Evolutionary conservation across 2,797 vertebrate genomes (phyloP), one percentile per base, ranked within the genome.

Genomic region (Pyrrhura leucotis): DNA sequence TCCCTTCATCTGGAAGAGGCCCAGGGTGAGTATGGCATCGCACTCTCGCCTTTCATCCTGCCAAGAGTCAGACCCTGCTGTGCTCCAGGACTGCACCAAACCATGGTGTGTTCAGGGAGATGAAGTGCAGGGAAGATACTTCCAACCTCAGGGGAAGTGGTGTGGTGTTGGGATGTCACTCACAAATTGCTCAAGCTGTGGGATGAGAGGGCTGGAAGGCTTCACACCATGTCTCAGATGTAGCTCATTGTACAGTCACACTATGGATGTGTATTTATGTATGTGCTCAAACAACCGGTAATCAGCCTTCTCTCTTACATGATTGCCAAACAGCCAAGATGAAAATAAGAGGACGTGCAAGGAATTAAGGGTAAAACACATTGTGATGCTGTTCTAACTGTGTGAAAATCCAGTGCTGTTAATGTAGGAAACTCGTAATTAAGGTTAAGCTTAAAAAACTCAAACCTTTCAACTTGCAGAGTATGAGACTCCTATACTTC

Each of bases 1-100:
- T 50, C 93, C 98, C 42, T 98, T 99, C 39, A 78, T 99, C 68
- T 99, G 99, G 99, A 99, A 99, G 96, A 98, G 99, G 73, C 99
- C 99, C 0, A 91, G 95, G 98, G 99, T 99, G 97, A 90, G 99
- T 95, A 33, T 7, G 14, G 1, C 0, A 0, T 6, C 9, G 28
- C 4, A 29, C 22, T 18, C 7, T 31, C 14, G 26, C 31, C 45
- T 40, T 22, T 12, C 28, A 3, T 14, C 35, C 47, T 45, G 22
- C 39, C 28, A 5, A 2, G 58, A n/a, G 28, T 8, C 51, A 25
- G 51, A 6, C 0, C 1, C 5, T 2, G 5, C 29, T 17, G 21
- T 7, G 16, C 54, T 31, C 35, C 9, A 11, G 9, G 68, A 9
- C 25, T 1, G 1, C 20, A 7, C 21, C 61, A 8, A 69, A 26